phyloP scores from a whole-genome alignment of 2,113 vertebrate species.

The Trematocara marginatum region DNA sequence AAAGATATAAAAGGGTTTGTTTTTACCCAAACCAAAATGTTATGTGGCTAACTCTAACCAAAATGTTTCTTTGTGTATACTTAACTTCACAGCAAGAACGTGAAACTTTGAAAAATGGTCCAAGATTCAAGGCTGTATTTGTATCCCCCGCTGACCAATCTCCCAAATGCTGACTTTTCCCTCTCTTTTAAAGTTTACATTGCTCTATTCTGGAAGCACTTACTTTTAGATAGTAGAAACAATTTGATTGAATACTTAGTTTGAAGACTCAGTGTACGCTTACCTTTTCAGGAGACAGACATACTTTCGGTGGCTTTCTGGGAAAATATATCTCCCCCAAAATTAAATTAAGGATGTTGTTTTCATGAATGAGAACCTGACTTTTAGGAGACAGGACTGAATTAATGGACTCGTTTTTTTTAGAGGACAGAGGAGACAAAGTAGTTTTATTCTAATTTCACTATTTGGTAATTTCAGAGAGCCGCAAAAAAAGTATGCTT shows the following conservation, averaged over 20 bases:
- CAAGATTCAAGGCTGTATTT: not conserved
- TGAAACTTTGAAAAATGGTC: not conserved
- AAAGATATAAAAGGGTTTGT: not conserved
- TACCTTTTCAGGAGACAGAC: not conserved
- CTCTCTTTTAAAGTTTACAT: not conserved
- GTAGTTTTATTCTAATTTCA: not conserved
- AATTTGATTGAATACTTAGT: not conserved
- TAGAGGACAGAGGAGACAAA: not conserved
- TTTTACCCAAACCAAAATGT: not conserved
- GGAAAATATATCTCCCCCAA: not conserved
- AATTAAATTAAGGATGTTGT: not conserved
- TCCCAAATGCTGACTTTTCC: not conserved
- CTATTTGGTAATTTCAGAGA: not conserved
- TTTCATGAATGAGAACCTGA: not conserved
- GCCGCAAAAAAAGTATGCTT: not conserved
- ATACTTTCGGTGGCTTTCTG: not conserved
- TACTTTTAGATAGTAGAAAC: not conserved
- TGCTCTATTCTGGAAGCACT: fast-evolving
- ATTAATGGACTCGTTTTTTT: not conserved
- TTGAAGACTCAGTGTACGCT: not conserved
- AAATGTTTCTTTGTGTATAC: not conserved
- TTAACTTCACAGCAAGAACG: not conserved
- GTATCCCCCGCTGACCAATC: not conserved
- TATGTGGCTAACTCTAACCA: not conserved
- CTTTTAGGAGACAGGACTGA: not conserved